Base-by-base conservation (phyloP, 2,888 invertebrate genomes). In the Rotaria socialis region DNA sequence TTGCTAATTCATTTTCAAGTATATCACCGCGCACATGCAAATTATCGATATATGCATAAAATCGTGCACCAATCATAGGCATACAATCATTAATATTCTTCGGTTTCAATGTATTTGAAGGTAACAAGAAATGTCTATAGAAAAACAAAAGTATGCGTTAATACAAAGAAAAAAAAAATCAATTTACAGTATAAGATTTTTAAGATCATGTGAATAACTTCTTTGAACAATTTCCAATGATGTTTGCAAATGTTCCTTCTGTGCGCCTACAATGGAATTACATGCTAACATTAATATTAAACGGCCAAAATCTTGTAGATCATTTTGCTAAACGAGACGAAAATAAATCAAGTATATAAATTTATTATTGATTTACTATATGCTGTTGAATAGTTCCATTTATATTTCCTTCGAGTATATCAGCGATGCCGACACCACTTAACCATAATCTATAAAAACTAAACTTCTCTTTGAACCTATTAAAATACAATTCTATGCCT, bases 21-120 rank as follows among this genome's bases (percentile, higher is more conserved):
- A 94, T 93, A 91, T 98, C 98, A 84, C 94, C 94, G 88, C 96
- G 94, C 87, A 95, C 93, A 91, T 96, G 95, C 87, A 95, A 93
- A 11, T 95, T 94, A 92, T 98, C 97, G 90, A 97, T 93, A 92
- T 97, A 97, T 0, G 95, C 95, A 92, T 97, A 98, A 92, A 97
- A 98, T 87, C 97, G 93, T 84, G 97, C 97, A 50, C 93, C 98
- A 89, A 99, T 97, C 96, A 98, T 97, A 52, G 98, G 97, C 98
- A 98, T 98, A 89, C 98, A 93, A 92, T 98, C 97, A 88, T 95
- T 96, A 87, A 98, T 95, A 89, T 94, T 94, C 89, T 95, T 94
- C 89, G 89, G 0, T 47, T 43, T 43, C 8, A 43, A 6, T 22
- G 22, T 24, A 47, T 80, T 80, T 22, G 47, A 80, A 3, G 75